A percentile compares a stretch with the other conserved stretches of the same genome.
These are phyloP conservation scores for Amaurobius ferox DNA, from an alignment of 2,888 invertebrate species.

Conservation along the genomic window DNA sequence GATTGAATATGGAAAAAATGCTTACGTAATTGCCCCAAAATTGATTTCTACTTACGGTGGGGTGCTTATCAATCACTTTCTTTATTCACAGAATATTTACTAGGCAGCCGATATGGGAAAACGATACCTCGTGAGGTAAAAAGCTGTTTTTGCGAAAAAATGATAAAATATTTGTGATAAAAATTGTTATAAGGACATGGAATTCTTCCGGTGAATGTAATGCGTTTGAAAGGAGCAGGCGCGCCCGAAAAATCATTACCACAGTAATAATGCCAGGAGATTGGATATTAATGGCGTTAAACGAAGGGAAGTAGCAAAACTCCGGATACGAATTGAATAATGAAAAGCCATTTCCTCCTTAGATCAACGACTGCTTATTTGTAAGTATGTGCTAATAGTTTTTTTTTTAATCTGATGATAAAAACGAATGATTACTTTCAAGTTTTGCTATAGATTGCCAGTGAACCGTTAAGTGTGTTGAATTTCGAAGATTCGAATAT, in stretches of 20 bases:
- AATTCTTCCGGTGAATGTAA: constrained; percentile 1
- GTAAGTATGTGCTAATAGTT: background rate
- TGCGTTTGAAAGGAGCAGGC: background rate
- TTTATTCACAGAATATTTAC: constrained; percentile 34
- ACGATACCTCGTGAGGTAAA: constrained; percentile 32
- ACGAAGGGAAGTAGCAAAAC: background rate
- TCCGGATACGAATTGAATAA: constrained; percentile 1
- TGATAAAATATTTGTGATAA: constrained; percentile 4
- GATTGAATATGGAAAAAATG: constrained; percentile 8
- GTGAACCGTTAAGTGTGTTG: too few relatives aligned
- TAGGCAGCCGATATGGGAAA: constrained; percentile 44
- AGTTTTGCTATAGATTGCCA: too few relatives aligned
- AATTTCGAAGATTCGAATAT: too few relatives aligned
- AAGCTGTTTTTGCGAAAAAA: background rate
- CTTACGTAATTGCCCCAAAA: constrained; percentile 15
- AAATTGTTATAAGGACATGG: background rate
- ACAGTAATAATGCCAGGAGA: constrained; percentile 29
- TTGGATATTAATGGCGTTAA: constrained; percentile 45
- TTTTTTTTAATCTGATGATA: too few relatives aligned
- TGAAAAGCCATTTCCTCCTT: background rate
- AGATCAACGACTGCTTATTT: background rate
- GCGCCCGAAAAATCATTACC: constrained; percentile 47
- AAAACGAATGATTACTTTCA: too few relatives aligned
- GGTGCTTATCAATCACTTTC: constrained; percentile 8
- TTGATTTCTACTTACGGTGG: constrained; percentile 14